These are phyloP conservation scores for Acrocyrtus sp. DNA, from an alignment of 2,888 invertebrate genomes.

Conservation along the genomic window DNA sequence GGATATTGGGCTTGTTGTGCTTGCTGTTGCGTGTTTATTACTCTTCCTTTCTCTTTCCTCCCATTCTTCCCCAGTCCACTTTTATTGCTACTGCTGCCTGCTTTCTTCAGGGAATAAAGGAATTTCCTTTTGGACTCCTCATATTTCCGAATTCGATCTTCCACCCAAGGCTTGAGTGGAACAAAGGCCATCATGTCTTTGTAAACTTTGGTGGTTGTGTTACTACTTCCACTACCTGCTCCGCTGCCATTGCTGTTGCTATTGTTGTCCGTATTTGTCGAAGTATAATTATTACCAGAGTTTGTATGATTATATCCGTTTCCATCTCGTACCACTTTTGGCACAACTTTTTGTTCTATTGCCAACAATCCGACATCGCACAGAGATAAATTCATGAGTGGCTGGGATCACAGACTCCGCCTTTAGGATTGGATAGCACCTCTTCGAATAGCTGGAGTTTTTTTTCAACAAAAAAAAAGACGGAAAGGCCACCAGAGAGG, in stretches of 20 bases:
- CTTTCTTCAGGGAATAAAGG: constrained; percentile 65
- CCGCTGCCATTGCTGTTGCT: background rate
- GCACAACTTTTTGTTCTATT: background rate
- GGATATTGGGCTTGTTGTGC: too few species aligned
- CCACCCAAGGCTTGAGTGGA: constrained; percentile 66
- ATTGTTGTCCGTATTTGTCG: background rate
- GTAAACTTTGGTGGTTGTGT: constrained; percentile 64
- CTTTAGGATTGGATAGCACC: constrained; percentile 18
- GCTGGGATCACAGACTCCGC: constrained; percentile 27
- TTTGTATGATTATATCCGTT: too few species aligned
- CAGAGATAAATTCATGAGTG: constrained; percentile 42
- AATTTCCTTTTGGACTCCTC: constrained; percentile 54
- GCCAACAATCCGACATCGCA: constrained; percentile 25
- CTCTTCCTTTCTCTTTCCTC: background rate
- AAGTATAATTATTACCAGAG: background rate
- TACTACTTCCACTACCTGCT: background rate
- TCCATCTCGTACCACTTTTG: too few species aligned
- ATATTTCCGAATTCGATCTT: constrained; percentile 58
- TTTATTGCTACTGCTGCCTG: background rate
- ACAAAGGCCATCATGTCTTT: constrained; percentile 77
- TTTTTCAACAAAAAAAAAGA: too few species aligned
- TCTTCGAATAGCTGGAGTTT: constrained; percentile 28
- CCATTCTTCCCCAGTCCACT: constrained; percentile 1
- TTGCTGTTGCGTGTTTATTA: background rate
- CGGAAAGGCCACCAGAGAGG: too few species aligned